Evolutionary conservation across 2,113 vertebrate genomes (phyloP), one percentile per base, ranked within the genome.

Genomic region (Tichodroma muraria): DNA sequence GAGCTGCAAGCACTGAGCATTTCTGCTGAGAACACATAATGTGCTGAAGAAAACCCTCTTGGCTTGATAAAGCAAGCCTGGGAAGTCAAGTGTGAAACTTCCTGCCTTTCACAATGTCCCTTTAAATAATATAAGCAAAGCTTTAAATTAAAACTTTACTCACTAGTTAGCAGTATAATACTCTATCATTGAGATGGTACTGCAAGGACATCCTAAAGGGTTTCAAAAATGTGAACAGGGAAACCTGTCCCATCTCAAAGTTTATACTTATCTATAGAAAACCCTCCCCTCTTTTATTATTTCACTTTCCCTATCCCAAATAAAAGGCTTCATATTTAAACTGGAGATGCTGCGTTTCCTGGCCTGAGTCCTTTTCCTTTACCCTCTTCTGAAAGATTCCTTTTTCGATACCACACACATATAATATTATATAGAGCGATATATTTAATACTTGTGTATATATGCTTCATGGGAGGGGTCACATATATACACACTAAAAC

Each of bases 361-460:
- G 87, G 93, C 93, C 78, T 15, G 95, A 97, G 97, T 97, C 97
- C 97, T 97, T 97, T 97, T 96, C 96, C 96, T 96, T 98, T 97
- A 96, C 89, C 94, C 87, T 98, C 94, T 82, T 94, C 94, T 96
- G 94, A 97, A 96, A 96, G 97, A 97, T 95, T 96, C 89, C 70
- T 97, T 45, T 45, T 45, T 96, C 5, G 83, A 98, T 98, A 98
- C 98, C 98, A 98, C 98, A 98, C 97, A 98, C 98, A 95, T 98
- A 98, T 98, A 97, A 97, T 98, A 98, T 98, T 98, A 98, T 98
- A 98, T 98, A 98, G 94, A 98, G 98, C 47, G 20, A 98, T 98
- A 98, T 98, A 98, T 97, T 98, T 98, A 98, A 98, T 98, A 98
- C 96, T 96, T 97, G 97, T 98, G 98, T 98, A 98, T 98, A 98